A percentile compares a stretch with the other conserved stretches of the same genome.
Conservation (phyloP, 2,888 invertebrate species). For the Cenopis cana region DNA sequence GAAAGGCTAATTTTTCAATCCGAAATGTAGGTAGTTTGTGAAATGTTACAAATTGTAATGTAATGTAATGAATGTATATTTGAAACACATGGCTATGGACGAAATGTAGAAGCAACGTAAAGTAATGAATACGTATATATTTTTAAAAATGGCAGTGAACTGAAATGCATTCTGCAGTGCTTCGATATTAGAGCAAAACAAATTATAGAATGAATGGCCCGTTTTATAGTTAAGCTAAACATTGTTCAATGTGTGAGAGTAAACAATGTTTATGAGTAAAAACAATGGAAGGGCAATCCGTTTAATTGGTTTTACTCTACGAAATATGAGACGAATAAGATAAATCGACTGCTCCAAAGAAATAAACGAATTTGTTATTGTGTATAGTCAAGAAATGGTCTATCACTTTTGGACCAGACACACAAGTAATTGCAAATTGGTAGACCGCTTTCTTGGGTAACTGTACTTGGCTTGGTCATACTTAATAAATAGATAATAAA, state of each 20-base stretch:
- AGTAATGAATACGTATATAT: slow-evolving; percentile 18
- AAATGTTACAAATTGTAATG: slow-evolving; percentile 2
- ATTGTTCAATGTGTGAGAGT: too few relatives aligned
- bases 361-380: too few relatives aligned
- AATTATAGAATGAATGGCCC: too few relatives aligned
- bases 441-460: too few relatives aligned
- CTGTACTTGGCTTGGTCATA: too few relatives aligned
- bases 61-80: slow-evolving; percentile 26
- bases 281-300: too few relatives aligned
- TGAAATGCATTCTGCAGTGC: slow-evolving; percentile 5
- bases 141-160: slow-evolving; percentile 54
- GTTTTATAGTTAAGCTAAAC: too few relatives aligned
- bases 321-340: not conserved
- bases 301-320: not conserved
- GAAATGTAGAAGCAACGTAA: slow-evolving; percentile 14
- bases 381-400: too few relatives aligned
- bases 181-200: not conserved
- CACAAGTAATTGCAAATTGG: too few relatives aligned
- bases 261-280: too few relatives aligned
- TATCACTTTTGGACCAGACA: too few relatives aligned
- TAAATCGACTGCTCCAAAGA: not conserved
- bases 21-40: not conserved
- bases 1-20: not conserved
- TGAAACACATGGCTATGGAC: slow-evolving; percentile 55
- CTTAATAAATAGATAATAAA: too few relatives aligned